A percentile compares a stretch with the other conserved stretches of the same genome.
phyloP scores from a whole-genome alignment of 2,113 vertebrate genomes.

The Oreamnos americanus region DNA sequence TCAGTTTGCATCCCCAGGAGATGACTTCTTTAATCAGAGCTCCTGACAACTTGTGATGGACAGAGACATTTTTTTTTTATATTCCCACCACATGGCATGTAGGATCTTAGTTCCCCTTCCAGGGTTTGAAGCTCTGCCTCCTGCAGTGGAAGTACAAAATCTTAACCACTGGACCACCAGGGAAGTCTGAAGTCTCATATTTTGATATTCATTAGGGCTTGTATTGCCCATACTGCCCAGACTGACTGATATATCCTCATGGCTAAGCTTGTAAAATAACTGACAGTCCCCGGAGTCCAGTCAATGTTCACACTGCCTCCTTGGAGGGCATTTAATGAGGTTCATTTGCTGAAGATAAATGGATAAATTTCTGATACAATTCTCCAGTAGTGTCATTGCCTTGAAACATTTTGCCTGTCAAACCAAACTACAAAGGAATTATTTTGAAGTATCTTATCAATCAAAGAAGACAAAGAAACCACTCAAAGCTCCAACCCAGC shows the following conservation, averaged over 20 bases:
- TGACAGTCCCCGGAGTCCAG: not conserved
- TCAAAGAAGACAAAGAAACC: not conserved
- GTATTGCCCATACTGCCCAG: not conserved
- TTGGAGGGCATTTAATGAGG: not conserved
- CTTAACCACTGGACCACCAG: not conserved
- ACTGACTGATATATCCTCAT: not conserved
- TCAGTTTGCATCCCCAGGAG: not conserved
- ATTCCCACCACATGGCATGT: not conserved
- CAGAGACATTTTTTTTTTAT: not conserved
- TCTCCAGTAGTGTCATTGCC: not conserved
- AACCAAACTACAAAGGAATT: not conserved
- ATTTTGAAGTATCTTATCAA: not conserved
- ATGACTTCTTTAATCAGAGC: not conserved
- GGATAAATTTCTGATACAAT: not conserved
- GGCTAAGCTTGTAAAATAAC: not conserved
- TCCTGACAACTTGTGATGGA: not conserved
- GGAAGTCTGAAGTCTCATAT: not conserved
- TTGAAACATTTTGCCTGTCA: not conserved
- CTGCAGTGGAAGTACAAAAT: not conserved
- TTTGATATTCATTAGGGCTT: not conserved
- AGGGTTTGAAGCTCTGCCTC: not conserved
- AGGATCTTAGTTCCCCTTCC: not conserved
- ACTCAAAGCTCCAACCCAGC: not conserved
- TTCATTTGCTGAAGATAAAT: not conserved
- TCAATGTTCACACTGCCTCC: not conserved